Evolutionary conservation across 1,140 invertebrate genomes (phyloP).

Genomic region (Drosophila guanche): DNA sequence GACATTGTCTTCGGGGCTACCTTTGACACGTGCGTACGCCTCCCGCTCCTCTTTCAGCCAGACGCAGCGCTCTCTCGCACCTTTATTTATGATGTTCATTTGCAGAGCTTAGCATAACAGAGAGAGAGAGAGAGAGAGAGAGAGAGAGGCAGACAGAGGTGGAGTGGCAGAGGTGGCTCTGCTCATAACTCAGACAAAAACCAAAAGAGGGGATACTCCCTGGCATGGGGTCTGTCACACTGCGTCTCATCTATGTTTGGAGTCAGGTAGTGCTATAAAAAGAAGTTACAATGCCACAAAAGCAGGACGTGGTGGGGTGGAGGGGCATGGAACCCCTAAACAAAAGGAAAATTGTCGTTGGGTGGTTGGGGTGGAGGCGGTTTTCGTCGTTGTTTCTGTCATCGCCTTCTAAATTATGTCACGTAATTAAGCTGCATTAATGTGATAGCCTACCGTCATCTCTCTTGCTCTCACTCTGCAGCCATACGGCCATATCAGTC

Average conservation of each 20-base stretch:
- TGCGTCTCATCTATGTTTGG: slow-evolving; percentile 1
- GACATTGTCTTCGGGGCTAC: slow-evolving; percentile 43
- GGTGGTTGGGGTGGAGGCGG: no score
- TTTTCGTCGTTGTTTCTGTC: slow-evolving; percentile 44
- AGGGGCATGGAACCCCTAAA: slow-evolving; percentile 24
- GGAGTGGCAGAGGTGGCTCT: slow-evolving; percentile 8
- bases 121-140: slow-evolving; percentile 1
- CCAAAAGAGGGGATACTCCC: neutral
- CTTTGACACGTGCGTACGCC: slow-evolving; percentile 46
- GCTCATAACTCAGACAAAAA: slow-evolving; percentile 55
- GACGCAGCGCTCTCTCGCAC: slow-evolving; percentile 4
- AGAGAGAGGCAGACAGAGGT: neutral
- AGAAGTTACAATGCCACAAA: slow-evolving; percentile 52
- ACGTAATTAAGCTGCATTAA: slow-evolving; percentile 72
- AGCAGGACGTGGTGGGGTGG: neutral
- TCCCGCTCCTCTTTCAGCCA: neutral
- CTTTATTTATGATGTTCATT: slow-evolving; percentile 73
- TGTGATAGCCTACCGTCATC: slow-evolving; percentile 23
- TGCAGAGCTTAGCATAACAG: slow-evolving; percentile 70
- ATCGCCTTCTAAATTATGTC: slow-evolving; percentile 68
- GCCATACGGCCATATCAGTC: neutral
- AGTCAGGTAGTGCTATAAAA: slow-evolving; percentile 45
- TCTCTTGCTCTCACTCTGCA: neutral
- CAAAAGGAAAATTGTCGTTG: slow-evolving; percentile 52
- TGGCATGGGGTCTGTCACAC: neutral